These are phyloP conservation scores for Pithys albifrons DNA, from an alignment of 2,113 vertebrate genomes.

Conservation along the genomic window DNA sequence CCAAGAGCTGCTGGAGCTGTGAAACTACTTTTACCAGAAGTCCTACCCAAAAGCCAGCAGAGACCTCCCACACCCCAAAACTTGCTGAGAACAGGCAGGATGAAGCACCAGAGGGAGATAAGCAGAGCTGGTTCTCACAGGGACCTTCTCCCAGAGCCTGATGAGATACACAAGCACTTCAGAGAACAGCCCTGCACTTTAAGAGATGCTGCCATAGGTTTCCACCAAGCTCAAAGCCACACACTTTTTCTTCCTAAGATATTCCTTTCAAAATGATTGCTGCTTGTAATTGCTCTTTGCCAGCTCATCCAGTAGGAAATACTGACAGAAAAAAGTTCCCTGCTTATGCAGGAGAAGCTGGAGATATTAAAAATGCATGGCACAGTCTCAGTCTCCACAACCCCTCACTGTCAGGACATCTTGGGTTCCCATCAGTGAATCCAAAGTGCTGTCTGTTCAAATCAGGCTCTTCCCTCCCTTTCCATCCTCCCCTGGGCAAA, in stretches of 20 bases:
- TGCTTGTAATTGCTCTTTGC: neutral
- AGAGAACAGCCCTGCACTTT: neutral
- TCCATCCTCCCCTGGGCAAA: neutral
- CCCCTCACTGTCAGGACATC: neutral
- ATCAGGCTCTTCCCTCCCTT: neutral
- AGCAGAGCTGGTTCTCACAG: neutral
- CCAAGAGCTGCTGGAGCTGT: neutral
- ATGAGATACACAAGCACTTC: neutral
- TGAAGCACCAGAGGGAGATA: neutral
- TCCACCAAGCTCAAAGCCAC: neutral
- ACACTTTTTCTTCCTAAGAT: neutral
- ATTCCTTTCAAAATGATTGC: neutral
- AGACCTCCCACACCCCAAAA: neutral
- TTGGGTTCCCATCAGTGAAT: neutral
- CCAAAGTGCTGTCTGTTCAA: neutral
- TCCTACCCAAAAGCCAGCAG: neutral
- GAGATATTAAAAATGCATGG: neutral
- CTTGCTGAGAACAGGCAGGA: neutral
- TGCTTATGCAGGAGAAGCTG: neutral
- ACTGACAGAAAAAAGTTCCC: neutral
- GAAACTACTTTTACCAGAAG: neutral
- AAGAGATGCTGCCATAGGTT: neutral
- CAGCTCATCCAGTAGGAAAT: neutral
- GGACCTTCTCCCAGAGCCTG: neutral
- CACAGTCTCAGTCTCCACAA: neutral